phyloP scores from a whole-genome alignment of 2,797 vertebrate genomes.

The Gymnoscopelus microlampas region DNA sequence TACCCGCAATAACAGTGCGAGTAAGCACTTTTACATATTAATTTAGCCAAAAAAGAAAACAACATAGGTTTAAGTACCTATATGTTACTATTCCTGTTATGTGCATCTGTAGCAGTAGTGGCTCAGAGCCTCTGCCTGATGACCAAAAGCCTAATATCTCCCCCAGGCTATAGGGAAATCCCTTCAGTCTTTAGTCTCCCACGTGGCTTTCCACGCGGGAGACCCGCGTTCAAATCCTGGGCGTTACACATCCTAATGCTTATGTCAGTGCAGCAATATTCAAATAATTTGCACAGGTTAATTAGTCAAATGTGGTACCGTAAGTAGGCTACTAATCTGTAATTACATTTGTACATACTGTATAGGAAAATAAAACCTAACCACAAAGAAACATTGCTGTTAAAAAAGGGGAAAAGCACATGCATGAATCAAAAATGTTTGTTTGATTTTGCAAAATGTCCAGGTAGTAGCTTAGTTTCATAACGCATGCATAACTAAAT shows the following conservation, averaged over 20 bases:
- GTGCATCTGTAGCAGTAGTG: background rate
- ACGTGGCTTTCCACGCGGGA: too few relatives aligned
- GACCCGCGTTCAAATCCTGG: too few relatives aligned
- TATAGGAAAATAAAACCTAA: background rate
- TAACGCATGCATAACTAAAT: constrained; percentile 49
- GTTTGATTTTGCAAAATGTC: constrained; percentile 24
- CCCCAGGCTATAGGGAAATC: too few relatives aligned
- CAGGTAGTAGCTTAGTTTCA: constrained; percentile 28
- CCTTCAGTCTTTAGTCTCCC: too few relatives aligned
- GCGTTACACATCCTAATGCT: background rate
- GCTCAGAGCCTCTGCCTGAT: too few relatives aligned
- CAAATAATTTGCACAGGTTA: background rate
- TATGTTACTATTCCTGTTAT: background rate
- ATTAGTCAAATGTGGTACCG: background rate
- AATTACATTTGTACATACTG: background rate
- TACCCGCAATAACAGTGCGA: constrained; percentile 14
- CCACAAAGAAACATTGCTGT: constrained; percentile 5
- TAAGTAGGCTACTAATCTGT: background rate
- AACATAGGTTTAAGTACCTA: background rate
- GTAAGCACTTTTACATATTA: constrained; percentile 33
- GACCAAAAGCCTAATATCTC: too few relatives aligned
- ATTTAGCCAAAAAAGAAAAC: constrained; percentile 3
- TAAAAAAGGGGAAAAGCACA: constrained; percentile 19
- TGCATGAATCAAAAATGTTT: constrained; percentile 45
- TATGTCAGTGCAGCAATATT: background rate